Base-by-base conservation (phyloP, 2,888 invertebrate species). In the Nezara viridula region DNA sequence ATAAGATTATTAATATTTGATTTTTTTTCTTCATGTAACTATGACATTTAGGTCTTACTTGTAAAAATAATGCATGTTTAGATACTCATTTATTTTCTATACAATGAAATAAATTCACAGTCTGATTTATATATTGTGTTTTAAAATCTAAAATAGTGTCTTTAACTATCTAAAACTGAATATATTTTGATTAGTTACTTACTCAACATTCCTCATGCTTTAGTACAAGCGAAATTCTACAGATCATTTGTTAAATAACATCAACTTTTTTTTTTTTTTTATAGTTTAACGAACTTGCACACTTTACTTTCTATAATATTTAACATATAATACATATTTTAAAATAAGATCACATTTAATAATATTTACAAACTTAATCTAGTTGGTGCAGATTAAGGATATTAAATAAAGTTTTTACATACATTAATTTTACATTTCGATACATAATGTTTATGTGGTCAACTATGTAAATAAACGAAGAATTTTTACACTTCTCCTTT, bases 281-380 rank as follows among this genome's bases (percentile, higher is more conserved):
- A 52, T 24, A 55, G 6, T 55, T 55, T n/a, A 16, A 32, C 5
- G 4, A 60, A 4, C 27, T 10, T 60, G n/a, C 19, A 60, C 27
- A 27, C 21, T 73, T 37, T 37, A 32, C 27, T n/a, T n/a, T n/a
- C n/a, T 73, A 37, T 73, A 73, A 73, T 73, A 32, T 73, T 32
- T 37, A 73, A 73, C 66, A 73, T 73, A 73, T 73, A 73, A 73
- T 73, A 73, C 66, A 73, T 37, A 37, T 73, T 6, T 73, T 73
- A 73, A 37, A 73, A 73, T 37, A 73, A 73, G 37, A 37, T 73
- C 66, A 73, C 66, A 73, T 73, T 73, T 37, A 73, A 37, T 37
- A 73, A 37, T 73, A 73, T 73, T 7, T 73, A 73, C 66, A 73
- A 32, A 37, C 14, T 73, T 73, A 73, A 7, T 73, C 66, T 73